These are phyloP conservation scores for Carterocephalus palaemon DNA, from an alignment of 2,888 invertebrate species.

Conservation along the genomic window DNA sequence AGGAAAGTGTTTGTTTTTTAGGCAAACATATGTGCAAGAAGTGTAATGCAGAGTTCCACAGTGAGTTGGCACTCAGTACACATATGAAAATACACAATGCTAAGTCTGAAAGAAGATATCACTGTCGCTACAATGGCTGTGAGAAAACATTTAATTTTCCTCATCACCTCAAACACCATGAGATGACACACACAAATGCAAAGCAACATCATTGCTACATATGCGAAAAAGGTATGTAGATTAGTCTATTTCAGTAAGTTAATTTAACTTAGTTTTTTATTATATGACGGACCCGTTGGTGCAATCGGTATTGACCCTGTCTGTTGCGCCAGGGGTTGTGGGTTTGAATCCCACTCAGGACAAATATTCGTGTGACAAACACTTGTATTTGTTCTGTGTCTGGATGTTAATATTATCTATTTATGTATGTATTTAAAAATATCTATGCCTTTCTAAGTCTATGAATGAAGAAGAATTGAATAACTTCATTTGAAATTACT, in stretches of 20 bases:
- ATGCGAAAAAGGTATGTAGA: conserved; percentile 62
- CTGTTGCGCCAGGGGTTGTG: too few relatives aligned
- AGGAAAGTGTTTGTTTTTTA: conserved; percentile 41
- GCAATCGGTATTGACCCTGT: too few relatives aligned
- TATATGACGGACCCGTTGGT: too few relatives aligned
- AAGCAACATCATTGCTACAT: conserved; percentile 61
- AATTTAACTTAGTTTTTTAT: not conserved
- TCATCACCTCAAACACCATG: conserved; percentile 69
- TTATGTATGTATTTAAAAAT: too few relatives aligned
- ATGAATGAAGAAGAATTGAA: too few relatives aligned
- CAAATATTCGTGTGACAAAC: too few relatives aligned
- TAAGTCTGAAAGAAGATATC: conserved; percentile 53
- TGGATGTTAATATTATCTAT: too few relatives aligned
- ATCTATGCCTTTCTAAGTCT: too few relatives aligned
- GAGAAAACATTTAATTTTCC: conserved; percentile 65
- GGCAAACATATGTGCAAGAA: conserved; percentile 55
- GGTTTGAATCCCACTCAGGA: too few relatives aligned
- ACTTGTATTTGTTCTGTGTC: too few relatives aligned
- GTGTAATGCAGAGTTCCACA: conserved; percentile 56
- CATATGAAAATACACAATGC: conserved; percentile 62
- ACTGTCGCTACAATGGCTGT: conserved; percentile 55
- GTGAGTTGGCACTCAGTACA: conserved; percentile 55
- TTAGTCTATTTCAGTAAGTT: not conserved
- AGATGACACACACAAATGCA: conserved; percentile 59
- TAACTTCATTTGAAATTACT: not conserved